These are phyloP conservation scores for Platysteira castanea DNA, from an alignment of 2,113 vertebrate species.

Conservation along the genomic window DNA sequence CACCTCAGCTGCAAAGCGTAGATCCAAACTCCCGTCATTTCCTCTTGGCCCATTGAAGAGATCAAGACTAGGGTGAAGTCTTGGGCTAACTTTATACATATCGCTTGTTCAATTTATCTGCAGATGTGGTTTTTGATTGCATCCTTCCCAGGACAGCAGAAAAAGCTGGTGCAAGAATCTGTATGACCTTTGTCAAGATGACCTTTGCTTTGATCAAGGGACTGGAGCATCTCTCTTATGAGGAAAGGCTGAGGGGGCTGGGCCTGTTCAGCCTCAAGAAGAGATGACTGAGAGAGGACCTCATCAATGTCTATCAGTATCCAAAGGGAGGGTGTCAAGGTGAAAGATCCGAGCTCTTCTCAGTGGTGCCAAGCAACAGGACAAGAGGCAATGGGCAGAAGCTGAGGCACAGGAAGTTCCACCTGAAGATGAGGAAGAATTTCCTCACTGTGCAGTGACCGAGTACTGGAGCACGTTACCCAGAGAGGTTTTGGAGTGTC, in stretches of 20 bases:
- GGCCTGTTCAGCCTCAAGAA: not conserved
- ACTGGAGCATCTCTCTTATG: not conserved
- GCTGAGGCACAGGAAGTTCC: not conserved
- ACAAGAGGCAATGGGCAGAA: not conserved
- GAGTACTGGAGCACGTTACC: not conserved
- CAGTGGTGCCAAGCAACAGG: not conserved
- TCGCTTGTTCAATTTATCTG: not conserved
- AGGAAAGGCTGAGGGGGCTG: not conserved
- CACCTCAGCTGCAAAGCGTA: not conserved
- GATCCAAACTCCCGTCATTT: not conserved
- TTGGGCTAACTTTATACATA: not conserved
- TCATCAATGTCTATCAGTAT: not conserved
- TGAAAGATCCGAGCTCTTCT: not conserved
- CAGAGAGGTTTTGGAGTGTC: not conserved
- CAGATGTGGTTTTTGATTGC: not conserved
- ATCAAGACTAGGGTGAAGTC: not conserved
- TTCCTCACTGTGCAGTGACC: not conserved
- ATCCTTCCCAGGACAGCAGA: not conserved
- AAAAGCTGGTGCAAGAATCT: not conserved
- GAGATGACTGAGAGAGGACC: accelerated
- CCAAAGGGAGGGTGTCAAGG: not conserved
- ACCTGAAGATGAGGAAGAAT: not conserved
- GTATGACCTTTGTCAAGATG: not conserved
- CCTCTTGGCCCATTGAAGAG: not conserved
- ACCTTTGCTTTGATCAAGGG: not conserved